Percentiles rank a stretch among this genome's conserved stretches.
Conservation (phyloP, 1,140 invertebrate genomes). For the Cydia fagiglandana region DNA sequence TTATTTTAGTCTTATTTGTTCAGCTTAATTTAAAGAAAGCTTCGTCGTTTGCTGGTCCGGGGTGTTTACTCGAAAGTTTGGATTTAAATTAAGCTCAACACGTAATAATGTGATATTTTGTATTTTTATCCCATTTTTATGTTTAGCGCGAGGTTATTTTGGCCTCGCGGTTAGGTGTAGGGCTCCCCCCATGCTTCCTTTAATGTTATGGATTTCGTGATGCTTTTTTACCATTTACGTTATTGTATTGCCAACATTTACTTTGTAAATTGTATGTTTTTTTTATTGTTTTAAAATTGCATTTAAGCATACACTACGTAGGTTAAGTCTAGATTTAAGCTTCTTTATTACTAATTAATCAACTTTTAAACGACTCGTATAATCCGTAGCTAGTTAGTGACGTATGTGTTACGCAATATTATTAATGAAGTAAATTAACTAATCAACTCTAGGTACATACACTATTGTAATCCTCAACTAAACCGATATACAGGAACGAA, state of each 20-base stretch:
- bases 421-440: slow-evolving; percentile 42
- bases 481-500: slow-evolving; percentile 37
- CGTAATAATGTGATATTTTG: slow-evolving; percentile 79
- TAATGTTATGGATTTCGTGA: slow-evolving; percentile 68
- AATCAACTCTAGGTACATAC: slow-evolving; percentile 45
- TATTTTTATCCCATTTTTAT: slow-evolving; percentile 69
- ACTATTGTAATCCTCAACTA: slow-evolving; percentile 34
- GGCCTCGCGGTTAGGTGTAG: slow-evolving; percentile 47
- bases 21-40: slow-evolving; percentile 73
- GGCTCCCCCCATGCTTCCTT: slow-evolving; percentile 67
- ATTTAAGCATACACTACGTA: slow-evolving; percentile 67
- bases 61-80: slow-evolving; percentile 47
- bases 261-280: slow-evolving; percentile 52
- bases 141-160: slow-evolving; percentile 62
- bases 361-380: slow-evolving; percentile 67
- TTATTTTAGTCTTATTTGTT: slow-evolving; percentile 72
- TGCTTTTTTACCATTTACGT: slow-evolving; percentile 70
- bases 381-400: slow-evolving; percentile 71
- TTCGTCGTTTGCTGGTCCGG: slow-evolving; percentile 46
- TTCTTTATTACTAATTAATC: slow-evolving; percentile 70
- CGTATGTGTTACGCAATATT: slow-evolving; percentile 55
- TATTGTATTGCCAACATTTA: slow-evolving; percentile 55
- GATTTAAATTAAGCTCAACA: slow-evolving; percentile 79
- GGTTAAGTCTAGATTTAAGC: slow-evolving; percentile 65
- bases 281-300: slow-evolving; percentile 61